Evolutionary conservation across 2,113 vertebrate genomes (phyloP).

Genomic region (Copsychus sechellarum): DNA sequence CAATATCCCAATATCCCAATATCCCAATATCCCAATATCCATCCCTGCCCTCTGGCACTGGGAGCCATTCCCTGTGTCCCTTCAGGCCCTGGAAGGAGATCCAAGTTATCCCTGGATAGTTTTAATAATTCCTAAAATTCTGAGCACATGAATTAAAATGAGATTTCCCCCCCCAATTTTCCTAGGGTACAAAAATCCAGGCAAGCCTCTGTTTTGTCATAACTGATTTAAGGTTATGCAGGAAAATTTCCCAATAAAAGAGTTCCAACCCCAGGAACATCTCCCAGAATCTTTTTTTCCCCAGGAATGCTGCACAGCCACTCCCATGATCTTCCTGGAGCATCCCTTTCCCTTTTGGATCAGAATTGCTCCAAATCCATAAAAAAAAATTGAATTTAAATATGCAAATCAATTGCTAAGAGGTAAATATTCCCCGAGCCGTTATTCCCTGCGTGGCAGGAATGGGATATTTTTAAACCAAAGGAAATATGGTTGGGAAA

Average conservation of each 20-base stretch:
- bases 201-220: rapidly evolving
- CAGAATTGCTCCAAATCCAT: not conserved
- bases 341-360: rapidly evolving
- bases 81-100: not conserved
- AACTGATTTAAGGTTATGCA: rapidly evolving
- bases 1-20: no score
- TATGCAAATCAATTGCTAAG: rapidly evolving
- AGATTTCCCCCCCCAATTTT: not conserved
- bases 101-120: not conserved
- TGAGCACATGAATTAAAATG: not conserved
- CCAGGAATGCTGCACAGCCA: not conserved
- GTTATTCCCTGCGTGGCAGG: not conserved
- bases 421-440: not conserved
- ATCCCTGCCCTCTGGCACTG: not conserved
- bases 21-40: not conserved
- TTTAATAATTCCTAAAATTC: not conserved
- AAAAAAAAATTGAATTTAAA: not conserved
- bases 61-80: not conserved
- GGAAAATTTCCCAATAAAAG: rapidly evolving
- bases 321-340: not conserved
- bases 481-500: not conserved
- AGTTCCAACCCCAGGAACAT: rapidly evolving
- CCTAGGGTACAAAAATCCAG: not conserved
- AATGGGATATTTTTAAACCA: not conserved
- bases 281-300: rapidly evolving